Conservation (phyloP, 2,797 vertebrate species). For the Urocyon cinereoargenteus region DNA sequence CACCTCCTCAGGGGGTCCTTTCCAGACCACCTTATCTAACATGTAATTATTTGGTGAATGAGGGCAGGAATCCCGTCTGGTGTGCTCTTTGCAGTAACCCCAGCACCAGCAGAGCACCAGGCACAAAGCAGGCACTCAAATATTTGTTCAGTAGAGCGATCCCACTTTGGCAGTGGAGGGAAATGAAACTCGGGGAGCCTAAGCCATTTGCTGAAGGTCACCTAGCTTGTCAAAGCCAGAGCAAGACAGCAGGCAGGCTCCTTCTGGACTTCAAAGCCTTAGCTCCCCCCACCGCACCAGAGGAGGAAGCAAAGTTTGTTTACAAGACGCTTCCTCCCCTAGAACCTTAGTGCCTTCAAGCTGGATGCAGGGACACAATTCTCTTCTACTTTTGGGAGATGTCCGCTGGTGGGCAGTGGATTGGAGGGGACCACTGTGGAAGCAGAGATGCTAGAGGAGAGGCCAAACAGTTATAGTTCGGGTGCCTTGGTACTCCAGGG, state of each 20-base stretch:
- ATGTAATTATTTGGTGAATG: not conserved
- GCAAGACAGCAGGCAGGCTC: not conserved
- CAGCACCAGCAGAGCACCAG: not conserved
- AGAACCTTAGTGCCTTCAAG: not conserved
- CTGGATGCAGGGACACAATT: not conserved
- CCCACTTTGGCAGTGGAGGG: not conserved
- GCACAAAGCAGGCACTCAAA: not conserved
- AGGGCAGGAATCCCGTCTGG: not conserved
- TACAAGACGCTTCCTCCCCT: not conserved
- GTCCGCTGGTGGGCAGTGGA: not conserved
- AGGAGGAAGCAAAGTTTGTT: constrained; percentile 44
- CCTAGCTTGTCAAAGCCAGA: not conserved
- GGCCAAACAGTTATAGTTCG: not conserved
- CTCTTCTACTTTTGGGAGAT: constrained; percentile 4
- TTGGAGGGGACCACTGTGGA: not conserved
- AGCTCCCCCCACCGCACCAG: not conserved
- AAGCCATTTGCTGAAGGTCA: constrained; percentile 26
- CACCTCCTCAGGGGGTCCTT: not conserved
- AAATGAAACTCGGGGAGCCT: not conserved
- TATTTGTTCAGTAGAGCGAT: not conserved
- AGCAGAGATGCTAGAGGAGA: not conserved
- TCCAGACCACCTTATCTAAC: not conserved
- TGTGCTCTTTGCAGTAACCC: not conserved
- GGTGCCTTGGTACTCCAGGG: not conserved
- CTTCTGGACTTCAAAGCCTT: constrained; percentile 36